phyloP scores from a whole-genome alignment of 2,888 invertebrate genomes.

The Pseudeuparius sepicola region DNA sequence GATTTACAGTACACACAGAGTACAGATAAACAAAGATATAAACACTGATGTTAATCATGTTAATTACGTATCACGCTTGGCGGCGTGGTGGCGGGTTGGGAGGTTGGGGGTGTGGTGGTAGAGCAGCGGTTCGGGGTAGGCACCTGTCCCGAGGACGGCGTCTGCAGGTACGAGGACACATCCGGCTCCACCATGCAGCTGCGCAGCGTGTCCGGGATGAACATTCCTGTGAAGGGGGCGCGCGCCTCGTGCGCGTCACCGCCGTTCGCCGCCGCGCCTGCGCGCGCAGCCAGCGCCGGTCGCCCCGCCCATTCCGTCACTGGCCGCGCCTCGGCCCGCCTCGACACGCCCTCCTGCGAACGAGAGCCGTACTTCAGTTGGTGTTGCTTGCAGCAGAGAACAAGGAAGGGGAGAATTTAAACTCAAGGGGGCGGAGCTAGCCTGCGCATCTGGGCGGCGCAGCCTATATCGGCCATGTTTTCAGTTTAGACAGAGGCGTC shows the following conservation, averaged over 20 bases:
- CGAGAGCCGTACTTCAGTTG: too few relatives aligned
- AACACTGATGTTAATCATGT: constrained; percentile 43
- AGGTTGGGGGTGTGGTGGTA: constrained; percentile 40
- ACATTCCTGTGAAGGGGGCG: constrained; percentile 64
- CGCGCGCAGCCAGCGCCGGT: constrained; percentile 35
- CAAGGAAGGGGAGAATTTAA: too few relatives aligned
- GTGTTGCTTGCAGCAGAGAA: too few relatives aligned
- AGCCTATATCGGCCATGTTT: too few relatives aligned
- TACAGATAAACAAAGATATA: too few relatives aligned
- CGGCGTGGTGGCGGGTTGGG: too few relatives aligned
- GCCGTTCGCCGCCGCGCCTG: constrained; percentile 37
- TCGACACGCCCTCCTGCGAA: constrained; percentile 9
- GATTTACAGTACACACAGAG: constrained; percentile 34
- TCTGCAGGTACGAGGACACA: constrained; percentile 89
- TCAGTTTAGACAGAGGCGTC: too few relatives aligned
- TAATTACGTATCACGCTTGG: constrained; percentile 43
- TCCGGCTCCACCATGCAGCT: constrained; percentile 94
- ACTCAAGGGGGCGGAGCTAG: too few relatives aligned
- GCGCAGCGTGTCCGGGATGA: constrained; percentile 86
- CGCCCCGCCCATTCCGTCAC: constrained; percentile 34
- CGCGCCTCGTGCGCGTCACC: constrained; percentile 38
- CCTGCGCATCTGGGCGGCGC: too few relatives aligned
- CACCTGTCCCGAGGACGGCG: constrained; percentile 93
- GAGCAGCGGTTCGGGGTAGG: constrained; percentile 48
- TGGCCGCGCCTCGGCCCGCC: constrained; percentile 21